phyloP scores from a whole-genome alignment of 2,113 vertebrate genomes.

The Myotis yumanensis region DNA sequence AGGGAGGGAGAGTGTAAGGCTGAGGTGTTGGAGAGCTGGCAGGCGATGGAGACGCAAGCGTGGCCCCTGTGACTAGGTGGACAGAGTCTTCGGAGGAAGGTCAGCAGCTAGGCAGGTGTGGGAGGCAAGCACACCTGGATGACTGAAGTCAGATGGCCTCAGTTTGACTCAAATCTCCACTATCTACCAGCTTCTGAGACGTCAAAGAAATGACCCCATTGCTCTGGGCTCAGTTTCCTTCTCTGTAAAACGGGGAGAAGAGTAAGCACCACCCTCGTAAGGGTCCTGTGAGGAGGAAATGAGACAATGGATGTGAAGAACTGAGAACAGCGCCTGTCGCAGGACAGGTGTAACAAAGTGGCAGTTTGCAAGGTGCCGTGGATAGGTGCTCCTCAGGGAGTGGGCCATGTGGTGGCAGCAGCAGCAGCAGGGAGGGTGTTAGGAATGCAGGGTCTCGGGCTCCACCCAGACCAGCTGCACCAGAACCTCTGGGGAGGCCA shows the following conservation, averaged over 20 bases:
- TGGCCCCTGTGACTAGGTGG: not conserved
- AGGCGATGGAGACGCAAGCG: not conserved
- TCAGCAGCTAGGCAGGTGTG: not conserved
- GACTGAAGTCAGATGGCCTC: not conserved
- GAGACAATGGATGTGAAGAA: not conserved
- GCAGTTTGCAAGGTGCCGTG: rapidly evolving
- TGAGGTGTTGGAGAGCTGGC: not conserved
- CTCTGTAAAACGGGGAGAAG: slow-evolving; percentile 39
- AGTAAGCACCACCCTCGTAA: not conserved
- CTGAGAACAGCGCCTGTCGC: not conserved
- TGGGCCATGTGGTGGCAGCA: rapidly evolving
- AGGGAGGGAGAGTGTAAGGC: not conserved
- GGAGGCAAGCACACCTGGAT: not conserved
- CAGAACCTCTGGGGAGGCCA: not conserved
- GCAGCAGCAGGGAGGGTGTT: not conserved
- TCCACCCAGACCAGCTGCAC: not conserved
- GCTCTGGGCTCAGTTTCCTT: slow-evolving; percentile 24
- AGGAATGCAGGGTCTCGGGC: not conserved
- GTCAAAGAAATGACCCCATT: not conserved
- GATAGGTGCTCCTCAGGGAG: not conserved
- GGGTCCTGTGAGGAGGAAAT: not conserved
- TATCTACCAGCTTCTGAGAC: not conserved
- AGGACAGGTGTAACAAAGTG: not conserved
- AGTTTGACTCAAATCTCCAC: not conserved
- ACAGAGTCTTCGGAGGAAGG: not conserved